Base-by-base conservation (phyloP, 2,888 invertebrate genomes). In the Margaritifera margaritifera region DNA sequence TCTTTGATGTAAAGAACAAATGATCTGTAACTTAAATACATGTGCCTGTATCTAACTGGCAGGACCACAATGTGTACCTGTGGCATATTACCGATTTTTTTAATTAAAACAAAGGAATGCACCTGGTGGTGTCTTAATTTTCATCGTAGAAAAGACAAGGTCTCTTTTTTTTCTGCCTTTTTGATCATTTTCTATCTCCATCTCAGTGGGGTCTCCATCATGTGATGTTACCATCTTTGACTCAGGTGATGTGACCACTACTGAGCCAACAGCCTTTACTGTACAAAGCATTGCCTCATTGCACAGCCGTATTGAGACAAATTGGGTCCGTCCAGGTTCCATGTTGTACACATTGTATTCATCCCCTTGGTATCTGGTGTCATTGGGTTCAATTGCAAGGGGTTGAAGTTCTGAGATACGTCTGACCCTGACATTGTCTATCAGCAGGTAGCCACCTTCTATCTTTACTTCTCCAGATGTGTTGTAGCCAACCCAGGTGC, bases 241-340 rank as follows among this genome's bases (percentile, higher is more conserved):
- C 25, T 66, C 67, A 6, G 61, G 60, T 56, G 66, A 65, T 11
- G 68, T 70, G 5, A 82, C 69, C 2, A 78, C 51, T 6, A 78
- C 67, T 18, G 78, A 69, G 11, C 80, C 79, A 1, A 79, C 66
- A 42, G 75, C 61, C 54, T 79, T 76, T 20, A 65, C 58, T 18
- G 73, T 66, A 60, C 82, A 80, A 20, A 77, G 53, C 31, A 74
- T 60, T 1, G 81, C 82, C 53, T 78, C 76, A 60, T 82, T 82
- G 66, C 82, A 83, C 19, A 80, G 52, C 50, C 68, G 60, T 58
- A 80, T 70, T 25, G 53, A 72, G 6, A 79, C 61, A 68, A 81
- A 82, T 57, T 81, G 53, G 15, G 78, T 80, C 53, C 80, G 64
- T 11, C 80, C 80, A 15, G 79, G 73, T 56, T 80, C 80, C 78